A percentile compares a stretch with the other conserved stretches of the same genome.
These are phyloP conservation scores for Bugula neritina DNA, from an alignment of 2,888 invertebrate genomes.

Conservation along the genomic window DNA sequence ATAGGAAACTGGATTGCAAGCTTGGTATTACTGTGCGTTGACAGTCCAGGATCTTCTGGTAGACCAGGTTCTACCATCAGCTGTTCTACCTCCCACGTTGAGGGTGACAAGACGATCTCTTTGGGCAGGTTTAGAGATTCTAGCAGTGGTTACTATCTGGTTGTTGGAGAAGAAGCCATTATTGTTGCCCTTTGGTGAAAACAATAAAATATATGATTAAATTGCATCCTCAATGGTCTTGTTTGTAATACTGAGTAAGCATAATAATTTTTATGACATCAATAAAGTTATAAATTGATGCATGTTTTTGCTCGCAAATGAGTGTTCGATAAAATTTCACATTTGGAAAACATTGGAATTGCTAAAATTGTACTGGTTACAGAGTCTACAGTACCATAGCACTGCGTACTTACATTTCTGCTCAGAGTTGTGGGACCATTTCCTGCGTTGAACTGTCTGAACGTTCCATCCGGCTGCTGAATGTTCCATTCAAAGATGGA, in stretches of 20 bases:
- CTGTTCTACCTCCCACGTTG: background rate
- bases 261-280: too few species aligned
- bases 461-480: constrained; percentile 14
- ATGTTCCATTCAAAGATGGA: background rate
- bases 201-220: too few species aligned
- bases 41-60: background rate
- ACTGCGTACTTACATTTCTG: background rate
- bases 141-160: background rate
- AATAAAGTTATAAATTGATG: too few species aligned
- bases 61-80: background rate
- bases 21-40: too few species aligned
- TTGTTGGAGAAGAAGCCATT: background rate
- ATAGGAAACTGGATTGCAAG: too few species aligned
- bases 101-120: background rate
- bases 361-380: too few species aligned
- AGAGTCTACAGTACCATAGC: too few species aligned
- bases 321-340: too few species aligned
- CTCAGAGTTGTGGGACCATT: background rate
- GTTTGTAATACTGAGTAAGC: too few species aligned
- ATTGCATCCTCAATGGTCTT: too few species aligned
- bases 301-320: too few species aligned
- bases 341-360: too few species aligned
- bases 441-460: background rate
- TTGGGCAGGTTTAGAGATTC: background rate
- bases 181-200: background rate